Evolutionary conservation across 1,140 invertebrate genomes (phyloP), one percentile per base, ranked within the genome.

Genomic region (Phocides pigmalion): DNA sequence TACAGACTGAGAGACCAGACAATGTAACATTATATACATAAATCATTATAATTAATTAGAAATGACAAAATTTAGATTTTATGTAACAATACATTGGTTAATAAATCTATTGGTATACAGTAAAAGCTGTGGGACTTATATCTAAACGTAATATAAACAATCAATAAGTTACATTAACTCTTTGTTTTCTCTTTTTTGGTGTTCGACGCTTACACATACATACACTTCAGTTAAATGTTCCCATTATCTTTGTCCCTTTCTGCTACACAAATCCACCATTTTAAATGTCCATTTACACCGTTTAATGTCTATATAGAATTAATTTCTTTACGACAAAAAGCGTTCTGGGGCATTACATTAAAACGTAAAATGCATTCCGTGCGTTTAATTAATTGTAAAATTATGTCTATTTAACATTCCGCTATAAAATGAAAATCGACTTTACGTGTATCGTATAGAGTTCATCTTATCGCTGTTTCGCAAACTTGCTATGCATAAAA

Each of bases 71-170:
- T 32, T 56, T 37, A 44, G 35, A 54, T 46, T 44, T 64, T 65
- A 62, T 28, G 22, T 41, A 64, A 66, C 32, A 54, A n/a, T 59
- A 63, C 39, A 63, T 62, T 14, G 32, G 49, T 47, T 51, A 41
- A 39, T 62, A 41, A 67, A 69, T 66, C 56, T 67, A 70, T 65
- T 70, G 68, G 68, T 68, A 74, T 66, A 67, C 68, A 64, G 70
- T 70, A 65, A 67, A 70, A 74, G 71, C 71, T 58, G 51, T 58
- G 46, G 47, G 47, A 68, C 71, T 68, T 70, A 70, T 49, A 61
- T 37, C 71, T 74, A 70, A 70, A 64, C 63, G 53, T 49, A 74
- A 70, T 68, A 62, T 63, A 72, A 66, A 64, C 64, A 59, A 56
- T 68, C 67, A 46, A 39, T 62, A 54, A 67, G 47, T 20, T 37